phyloP scores from a whole-genome alignment of 2,888 invertebrate genomes.

The Drosophila ustulata region DNA sequence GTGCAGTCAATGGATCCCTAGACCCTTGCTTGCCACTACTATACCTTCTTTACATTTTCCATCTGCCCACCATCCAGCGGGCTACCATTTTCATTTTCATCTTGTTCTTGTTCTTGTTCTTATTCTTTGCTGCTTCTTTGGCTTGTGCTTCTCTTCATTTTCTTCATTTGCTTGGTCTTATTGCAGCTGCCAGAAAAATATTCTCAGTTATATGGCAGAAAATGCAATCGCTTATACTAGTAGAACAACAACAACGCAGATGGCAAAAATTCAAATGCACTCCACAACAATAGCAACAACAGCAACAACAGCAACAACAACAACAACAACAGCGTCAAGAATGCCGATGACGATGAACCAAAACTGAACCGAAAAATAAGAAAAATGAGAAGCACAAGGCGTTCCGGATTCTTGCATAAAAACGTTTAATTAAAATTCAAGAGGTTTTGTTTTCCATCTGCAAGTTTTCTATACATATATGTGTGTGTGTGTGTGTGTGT shows the following conservation, averaged over 20 bases:
- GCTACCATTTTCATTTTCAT: conserved; percentile 44
- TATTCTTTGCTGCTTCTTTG: conserved; percentile 23
- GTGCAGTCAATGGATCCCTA: conserved; percentile 72
- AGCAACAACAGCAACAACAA: conserved; percentile 27
- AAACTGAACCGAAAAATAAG: conserved; percentile 55
- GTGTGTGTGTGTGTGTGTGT: conserved; percentile 25
- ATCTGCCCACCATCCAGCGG: not conserved
- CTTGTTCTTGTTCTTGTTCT: conserved; percentile 23
- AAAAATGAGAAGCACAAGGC: conserved; percentile 46
- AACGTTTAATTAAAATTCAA: conserved; percentile 80
- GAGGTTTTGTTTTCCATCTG: conserved; percentile 77
- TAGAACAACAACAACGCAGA: conserved; percentile 53
- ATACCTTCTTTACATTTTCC: not conserved
- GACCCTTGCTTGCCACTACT: conserved; percentile 8
- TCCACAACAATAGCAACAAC: conserved; percentile 34
- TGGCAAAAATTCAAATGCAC: conserved; percentile 76
- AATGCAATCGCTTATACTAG: conserved; percentile 72
- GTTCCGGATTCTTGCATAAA: conserved; percentile 72
- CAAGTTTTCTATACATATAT: conserved; percentile 46
- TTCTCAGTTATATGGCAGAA: conserved; percentile 52
- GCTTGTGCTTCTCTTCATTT: conserved; percentile 26
- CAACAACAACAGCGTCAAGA: conserved; percentile 22
- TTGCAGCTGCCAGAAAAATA: conserved; percentile 77
- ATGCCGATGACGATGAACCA: conserved; percentile 49
- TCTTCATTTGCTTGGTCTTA: conserved; percentile 41